Base-by-base conservation (phyloP, 2,888 invertebrate genomes). In the Iselma pallidipennis region DNA sequence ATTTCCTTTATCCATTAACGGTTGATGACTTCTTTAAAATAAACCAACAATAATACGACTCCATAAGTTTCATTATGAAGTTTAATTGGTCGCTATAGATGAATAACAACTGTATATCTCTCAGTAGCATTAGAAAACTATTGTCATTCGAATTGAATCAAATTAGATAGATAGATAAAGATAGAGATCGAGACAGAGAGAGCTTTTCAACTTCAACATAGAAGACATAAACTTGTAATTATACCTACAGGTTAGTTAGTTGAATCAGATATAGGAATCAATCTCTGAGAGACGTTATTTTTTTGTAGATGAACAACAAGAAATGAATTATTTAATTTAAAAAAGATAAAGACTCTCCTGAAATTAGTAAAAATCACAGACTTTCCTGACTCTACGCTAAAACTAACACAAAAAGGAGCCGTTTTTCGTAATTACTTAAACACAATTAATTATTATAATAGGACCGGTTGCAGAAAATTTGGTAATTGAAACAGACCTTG, bases 131-230 rank as follows among this genome's bases (percentile, higher is more conserved):
- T 66, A 61, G 63, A 66, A 68, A 68, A 63, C 66, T 64, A 68
- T 68, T 68, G 66, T 68, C 66, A 66, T 66, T 63, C 53, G 60
- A 65, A 66, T 63, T 68, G 66, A 45, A 68, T 68, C 68, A 45
- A 61, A 53, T 57, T 58, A 52, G 10, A 45, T 45, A 45, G 21
- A 45, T 45, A 45, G 12, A 3, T 25, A 5, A 5, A 25, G 25
- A 45, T 45, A 42, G 16, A 42, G 9, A 42, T 3, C 9, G 7
- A 29, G 2, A 29, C 10, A 10, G n/a, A n/a, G 49, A 57, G 50
- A 61, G 53, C 56, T 56, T 63, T 65, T 63, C 52, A 59, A 61
- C 60, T 65, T 63, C 57, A 59, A 60, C 60, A 64, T 59, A 59
- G 55, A 10, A 57, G 57, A 58, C 61, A 65, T 63, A 68, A 66